Base-by-base conservation (phyloP, 2,888 invertebrate genomes). In the Muschampia plurimacula region DNA sequence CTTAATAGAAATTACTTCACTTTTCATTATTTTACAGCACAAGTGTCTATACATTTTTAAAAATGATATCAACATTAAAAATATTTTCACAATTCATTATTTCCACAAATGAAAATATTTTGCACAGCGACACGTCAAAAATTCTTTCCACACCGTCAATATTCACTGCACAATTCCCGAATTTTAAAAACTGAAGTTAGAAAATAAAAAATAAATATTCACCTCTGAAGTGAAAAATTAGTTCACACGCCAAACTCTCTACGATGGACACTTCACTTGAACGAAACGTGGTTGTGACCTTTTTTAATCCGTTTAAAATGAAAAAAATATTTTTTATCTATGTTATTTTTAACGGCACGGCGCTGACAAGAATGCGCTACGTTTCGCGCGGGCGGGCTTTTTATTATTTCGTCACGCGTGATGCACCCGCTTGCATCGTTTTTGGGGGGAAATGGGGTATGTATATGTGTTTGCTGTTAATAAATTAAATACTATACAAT, bases 401-500 rank as follows among this genome's bases (percentile, higher is more conserved):
- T 90, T 94, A 94, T 93, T 79, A 93, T 92, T 92, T 91, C 92
- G 92, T 93, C 90, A 91, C 92, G 93, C 89, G 86, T 49, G 5
- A 52, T 59, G 70, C 64, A 71, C 65, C 46, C 64, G 64, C 22
- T 49, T 71, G 70, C 70, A 71, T 15, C 39, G 36, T 62, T 65
- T 71, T 65, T 65, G 59, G 64, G 70, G 70, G 65, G 59, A 71
- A 71, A 66, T 59, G 70, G 65, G 65, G 28, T 57, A 4, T 55
- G 55, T 55, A 9, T 55, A 7, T 55, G 55, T 22, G 15, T 55
- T 55, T 55, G n/a, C 55, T 22, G 22, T 55, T 55, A 52, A 22
- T 55, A 3, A 22, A 7, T 22, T 22, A 55, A 15, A 55, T 55
- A 10, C 22, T 22, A 22, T 46, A 5, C 46, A 46, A 46, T 13